phyloP scores from a whole-genome alignment of 2,113 vertebrate species.

The Peromyscus maniculatus region DNA sequence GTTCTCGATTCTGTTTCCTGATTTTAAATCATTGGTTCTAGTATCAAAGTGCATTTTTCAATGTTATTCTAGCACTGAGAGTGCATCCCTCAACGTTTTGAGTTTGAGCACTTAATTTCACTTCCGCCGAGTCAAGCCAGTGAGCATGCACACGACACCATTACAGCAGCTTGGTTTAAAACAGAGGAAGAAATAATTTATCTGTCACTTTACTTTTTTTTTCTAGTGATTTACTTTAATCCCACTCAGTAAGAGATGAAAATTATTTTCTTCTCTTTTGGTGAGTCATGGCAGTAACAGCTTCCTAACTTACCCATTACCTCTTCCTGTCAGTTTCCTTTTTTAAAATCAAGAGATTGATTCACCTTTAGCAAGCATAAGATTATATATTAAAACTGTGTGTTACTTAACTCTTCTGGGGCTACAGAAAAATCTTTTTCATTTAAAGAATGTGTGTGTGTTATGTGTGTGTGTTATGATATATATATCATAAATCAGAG shows the following conservation, averaged over 20 bases:
- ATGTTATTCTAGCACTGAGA: conserved; percentile 3
- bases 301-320: conserved; percentile 67
- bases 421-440: background rate
- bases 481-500: background rate
- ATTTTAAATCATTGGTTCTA: conserved; percentile 55
- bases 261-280: conserved; percentile 76
- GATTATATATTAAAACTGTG: conserved; percentile 57
- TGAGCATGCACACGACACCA: background rate
- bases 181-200: conserved; percentile 73
- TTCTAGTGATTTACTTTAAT: conserved; percentile 79
- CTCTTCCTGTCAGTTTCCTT: conserved; percentile 63
- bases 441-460: background rate
- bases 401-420: conserved; percentile 31
- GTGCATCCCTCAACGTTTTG: background rate
- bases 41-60: conserved; percentile 42
- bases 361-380: conserved; percentile 73
- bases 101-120: conserved; percentile 56
- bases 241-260: conserved; percentile 72
- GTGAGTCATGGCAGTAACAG: conserved; percentile 63
- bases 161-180: conserved; percentile 54
- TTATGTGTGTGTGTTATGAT: too few relatives aligned
- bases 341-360: conserved; percentile 66
- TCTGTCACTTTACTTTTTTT: conserved; percentile 54
- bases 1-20: background rate
- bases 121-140: conserved; percentile 1